These are phyloP conservation scores for Hydractinia symbiolongicarpus DNA, from an alignment of 30 jellyfish, hydroid and myxozoan genomes.

Conservation along the genomic window DNA sequence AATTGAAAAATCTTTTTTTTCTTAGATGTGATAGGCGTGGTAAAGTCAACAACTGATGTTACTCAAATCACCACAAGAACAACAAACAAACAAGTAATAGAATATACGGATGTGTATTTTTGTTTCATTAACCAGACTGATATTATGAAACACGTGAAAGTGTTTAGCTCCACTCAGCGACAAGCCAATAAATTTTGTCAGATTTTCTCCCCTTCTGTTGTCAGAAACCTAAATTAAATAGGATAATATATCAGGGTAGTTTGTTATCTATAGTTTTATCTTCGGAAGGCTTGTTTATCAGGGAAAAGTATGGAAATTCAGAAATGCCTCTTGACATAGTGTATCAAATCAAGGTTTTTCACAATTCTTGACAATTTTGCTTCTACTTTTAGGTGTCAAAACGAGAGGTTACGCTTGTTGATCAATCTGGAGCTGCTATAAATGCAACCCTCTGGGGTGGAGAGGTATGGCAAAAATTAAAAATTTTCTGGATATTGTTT, in stretches of 20 bases:
- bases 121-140: neutral
- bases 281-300: no score
- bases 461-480: constrained; percentile 38
- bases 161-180: no score
- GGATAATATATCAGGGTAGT: no score
- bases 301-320: no score
- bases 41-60: constrained; percentile 68
- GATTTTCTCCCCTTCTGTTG: no score
- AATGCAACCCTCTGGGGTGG: constrained; percentile 91
- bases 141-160: no score
- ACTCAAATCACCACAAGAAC: constrained; percentile 82
- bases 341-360: no score
- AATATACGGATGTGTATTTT: neutral
- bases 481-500: neutral
- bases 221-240: no score
- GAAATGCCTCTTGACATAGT: no score
- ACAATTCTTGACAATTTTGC: no score
- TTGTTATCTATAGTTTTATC: no score
- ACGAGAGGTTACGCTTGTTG: constrained; percentile 83
- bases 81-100: constrained; percentile 71
- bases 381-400: constrained; percentile 59
- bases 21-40: constrained; percentile 81
- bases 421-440: constrained; percentile 78
- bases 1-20: neutral
- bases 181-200: no score